Evolutionary conservation across 2,888 invertebrate genomes (phyloP), one percentile per base, ranked within the genome.

Genomic region (Psococerastis gibbosa): DNA sequence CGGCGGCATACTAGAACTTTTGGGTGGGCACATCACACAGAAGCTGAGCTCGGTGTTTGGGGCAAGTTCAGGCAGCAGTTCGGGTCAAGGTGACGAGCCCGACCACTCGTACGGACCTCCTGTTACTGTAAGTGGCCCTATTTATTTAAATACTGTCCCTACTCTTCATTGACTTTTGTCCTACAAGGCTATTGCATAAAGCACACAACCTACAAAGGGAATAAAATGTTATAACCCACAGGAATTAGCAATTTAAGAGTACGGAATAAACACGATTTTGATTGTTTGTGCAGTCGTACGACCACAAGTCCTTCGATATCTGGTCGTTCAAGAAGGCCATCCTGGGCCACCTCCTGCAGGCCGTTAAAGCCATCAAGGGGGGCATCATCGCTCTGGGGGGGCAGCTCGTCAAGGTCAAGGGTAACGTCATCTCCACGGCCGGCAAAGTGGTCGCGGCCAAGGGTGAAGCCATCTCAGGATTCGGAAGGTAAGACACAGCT

Each of bases 371-470:
- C 11, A 81, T 88, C 49, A 81, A 84, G 6, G 87, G 87, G 8
- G 84, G 85, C 41, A 79, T 84, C 8, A 75, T 87, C 2, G 85
- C 85, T 20, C 68, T 85, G n/a, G 85, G 84, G 55, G 87, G 87
- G 0, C 83, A 85, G 59, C 65, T 88, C 22, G 78, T 87, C 52
- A 85, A 85, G 63, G 85, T 84, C 33, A 76, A 84, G 43, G 85
- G 87, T 9, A 72, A 73, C 52, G 59, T 74, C 15, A 60, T 76
- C 18, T 68, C 71, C 16, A 70, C 73, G 9, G 70, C 73, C 51
- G 77, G 76, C 17, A 69, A 70, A 54, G 60, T 66, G 0, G 53
- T 70, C 20, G 67, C 68, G 0, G 72, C 71, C 16, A 78, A 81
- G 53, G 87, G 87, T 2, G 84, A 85, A 49, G 78, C 74, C 4